Conservation (phyloP, 2,113 vertebrate genomes). For the Nesoenas mayeri region DNA sequence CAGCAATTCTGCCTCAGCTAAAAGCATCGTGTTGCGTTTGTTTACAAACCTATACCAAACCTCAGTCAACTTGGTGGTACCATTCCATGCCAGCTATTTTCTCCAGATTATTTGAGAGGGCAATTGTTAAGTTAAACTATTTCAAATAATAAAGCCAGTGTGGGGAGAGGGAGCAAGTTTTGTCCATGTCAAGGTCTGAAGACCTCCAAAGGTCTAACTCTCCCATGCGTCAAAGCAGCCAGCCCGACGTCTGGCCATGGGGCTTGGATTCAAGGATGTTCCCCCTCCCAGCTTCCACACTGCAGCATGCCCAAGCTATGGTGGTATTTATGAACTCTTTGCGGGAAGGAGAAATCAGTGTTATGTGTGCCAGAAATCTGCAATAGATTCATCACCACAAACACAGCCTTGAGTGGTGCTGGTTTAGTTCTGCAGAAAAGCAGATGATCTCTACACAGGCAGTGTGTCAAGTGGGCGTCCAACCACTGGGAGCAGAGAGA, state of each 20-base stretch:
- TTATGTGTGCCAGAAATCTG: background rate
- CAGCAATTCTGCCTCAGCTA: background rate
- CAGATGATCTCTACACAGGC: background rate
- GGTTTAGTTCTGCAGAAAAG: background rate
- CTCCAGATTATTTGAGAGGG: background rate
- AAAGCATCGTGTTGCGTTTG: background rate
- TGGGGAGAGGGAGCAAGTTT: background rate
- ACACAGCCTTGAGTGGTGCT: background rate
- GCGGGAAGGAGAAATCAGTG: background rate
- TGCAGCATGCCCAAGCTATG: background rate
- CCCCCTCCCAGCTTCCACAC: background rate
- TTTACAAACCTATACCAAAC: background rate
- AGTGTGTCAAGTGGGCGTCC: background rate
- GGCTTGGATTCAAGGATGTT: background rate
- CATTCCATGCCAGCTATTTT: background rate
- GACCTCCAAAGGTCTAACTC: background rate
- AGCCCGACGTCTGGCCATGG: background rate
- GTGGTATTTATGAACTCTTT: background rate
- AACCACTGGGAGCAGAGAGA: background rate
- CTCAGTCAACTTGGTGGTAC: background rate
- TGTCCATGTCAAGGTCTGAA: background rate
- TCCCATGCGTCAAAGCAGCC: rapidly evolving
- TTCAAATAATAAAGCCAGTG: background rate
- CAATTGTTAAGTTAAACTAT: background rate
- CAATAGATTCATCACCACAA: background rate